A percentile compares a stretch with the other conserved stretches of the same genome.
Conservation (phyloP, 2,888 invertebrate species). For the Mesorhabditis belari region DNA sequence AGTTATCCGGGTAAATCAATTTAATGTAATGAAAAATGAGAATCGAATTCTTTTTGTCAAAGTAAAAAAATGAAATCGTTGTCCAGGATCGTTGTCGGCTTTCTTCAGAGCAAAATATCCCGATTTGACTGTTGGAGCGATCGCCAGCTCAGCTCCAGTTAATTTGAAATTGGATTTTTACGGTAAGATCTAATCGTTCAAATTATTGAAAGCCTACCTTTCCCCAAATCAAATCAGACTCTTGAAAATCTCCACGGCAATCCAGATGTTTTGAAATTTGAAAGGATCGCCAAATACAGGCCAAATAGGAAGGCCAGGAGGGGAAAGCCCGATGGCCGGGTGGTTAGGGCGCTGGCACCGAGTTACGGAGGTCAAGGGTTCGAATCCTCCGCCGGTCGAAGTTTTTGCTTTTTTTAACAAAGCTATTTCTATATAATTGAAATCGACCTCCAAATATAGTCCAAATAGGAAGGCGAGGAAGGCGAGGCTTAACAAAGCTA, state of each 20-base stretch:
- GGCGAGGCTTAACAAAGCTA: too few species aligned
- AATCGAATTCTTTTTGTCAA: not conserved
- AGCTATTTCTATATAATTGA: too few species aligned
- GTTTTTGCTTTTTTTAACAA: too few species aligned
- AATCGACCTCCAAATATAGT: too few species aligned
- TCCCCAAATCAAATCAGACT: not conserved
- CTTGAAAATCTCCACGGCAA: too few species aligned
- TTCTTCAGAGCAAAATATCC: conserved; percentile 35
- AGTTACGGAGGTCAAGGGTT: too few species aligned
- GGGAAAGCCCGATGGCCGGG: not conserved
- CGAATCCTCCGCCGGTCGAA: too few species aligned
- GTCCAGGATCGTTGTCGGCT: conserved; percentile 32
- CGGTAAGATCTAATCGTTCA: conserved; percentile 12
- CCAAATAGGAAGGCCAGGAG: not conserved
- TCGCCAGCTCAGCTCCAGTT: conserved; percentile 33
- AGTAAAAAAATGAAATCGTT: not conserved
- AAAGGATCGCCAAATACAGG: not conserved
- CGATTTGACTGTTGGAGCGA: conserved; percentile 29
- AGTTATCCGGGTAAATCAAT: conserved; percentile 70
- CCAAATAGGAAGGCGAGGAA: too few species aligned
- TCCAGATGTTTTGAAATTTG: not conserved
- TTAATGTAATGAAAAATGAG: not conserved
- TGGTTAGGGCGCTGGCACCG: too few species aligned
- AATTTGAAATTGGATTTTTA: conserved; percentile 32
- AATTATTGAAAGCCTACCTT: not conserved